phyloP scores from a whole-genome alignment of 2,113 vertebrate species.

The Brachirus orientalis region DNA sequence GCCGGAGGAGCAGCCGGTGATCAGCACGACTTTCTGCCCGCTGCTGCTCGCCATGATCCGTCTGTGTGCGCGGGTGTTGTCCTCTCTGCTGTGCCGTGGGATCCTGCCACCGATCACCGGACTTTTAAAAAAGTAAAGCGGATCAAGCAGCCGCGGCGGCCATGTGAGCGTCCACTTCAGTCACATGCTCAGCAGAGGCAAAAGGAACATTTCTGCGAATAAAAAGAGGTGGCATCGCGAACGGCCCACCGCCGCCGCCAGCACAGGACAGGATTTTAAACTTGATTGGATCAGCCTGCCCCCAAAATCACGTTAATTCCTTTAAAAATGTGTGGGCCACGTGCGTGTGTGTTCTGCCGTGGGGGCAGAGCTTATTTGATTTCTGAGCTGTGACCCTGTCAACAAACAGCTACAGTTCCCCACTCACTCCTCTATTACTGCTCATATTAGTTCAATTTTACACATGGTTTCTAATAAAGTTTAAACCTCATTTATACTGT shows the following conservation, averaged over 20 bases:
- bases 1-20: conserved; percentile 88
- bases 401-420: conserved; percentile 6
- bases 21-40: conserved; percentile 85
- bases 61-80: conserved; percentile 41
- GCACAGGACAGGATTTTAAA: conserved; percentile 3
- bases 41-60: conserved; percentile 82
- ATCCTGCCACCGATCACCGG: conserved; percentile 65
- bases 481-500: no score
- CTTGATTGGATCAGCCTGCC: conserved; percentile 44
- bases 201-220: conserved; percentile 10
- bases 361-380: conserved; percentile 69
- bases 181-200: conserved; percentile 80
- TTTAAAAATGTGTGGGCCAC: conserved; percentile 40
- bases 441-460: no score
- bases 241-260: conserved; percentile 23
- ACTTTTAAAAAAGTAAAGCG: conserved; percentile 77
- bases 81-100: conserved; percentile 68
- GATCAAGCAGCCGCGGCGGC: conserved; percentile 78
- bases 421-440: no score
- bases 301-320: conserved; percentile 46
- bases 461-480: no score
- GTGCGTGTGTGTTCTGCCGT: conserved; percentile 45
- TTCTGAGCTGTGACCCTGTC: conserved; percentile 62
- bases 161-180: conserved; percentile 79
- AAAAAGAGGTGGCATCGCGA: conserved; percentile 48